Conservation (phyloP, 2,113 vertebrate genomes). For the Genyomyrus donnyi region DNA sequence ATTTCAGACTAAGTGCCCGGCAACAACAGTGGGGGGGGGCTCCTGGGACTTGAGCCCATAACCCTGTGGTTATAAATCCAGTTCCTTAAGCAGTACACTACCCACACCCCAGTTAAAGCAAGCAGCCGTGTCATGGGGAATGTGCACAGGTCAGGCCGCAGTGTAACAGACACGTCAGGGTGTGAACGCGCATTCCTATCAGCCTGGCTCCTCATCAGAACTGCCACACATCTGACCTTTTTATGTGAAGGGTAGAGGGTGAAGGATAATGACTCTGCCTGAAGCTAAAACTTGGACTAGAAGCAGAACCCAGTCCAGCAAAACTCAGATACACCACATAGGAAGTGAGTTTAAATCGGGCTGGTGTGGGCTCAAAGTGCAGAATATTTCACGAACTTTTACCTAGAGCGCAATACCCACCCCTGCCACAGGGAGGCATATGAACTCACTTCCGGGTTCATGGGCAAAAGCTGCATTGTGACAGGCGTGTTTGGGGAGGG, state of each 20-base stretch:
- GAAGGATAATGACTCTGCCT: neutral
- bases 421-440: neutral
- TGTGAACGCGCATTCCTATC: neutral
- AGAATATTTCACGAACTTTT: neutral
- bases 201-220: neutral
- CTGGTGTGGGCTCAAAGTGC: neutral
- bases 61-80: constrained; percentile 6
- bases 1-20: neutral
- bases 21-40: neutral
- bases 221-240: neutral
- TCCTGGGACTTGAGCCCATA: neutral
- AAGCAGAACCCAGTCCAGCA: neutral
- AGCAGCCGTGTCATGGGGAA: neutral
- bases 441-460: neutral
- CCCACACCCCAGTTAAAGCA: neutral
- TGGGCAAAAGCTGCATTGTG: neutral
- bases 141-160: neutral
- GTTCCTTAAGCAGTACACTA: neutral
- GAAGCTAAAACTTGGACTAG: neutral
- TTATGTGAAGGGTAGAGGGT: neutral
- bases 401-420: neutral
- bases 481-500: neutral
- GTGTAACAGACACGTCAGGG: neutral
- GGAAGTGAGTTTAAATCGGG: neutral
- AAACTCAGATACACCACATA: neutral